Base-by-base conservation (phyloP, 1,140 invertebrate species). In the Prorops nasuta region DNA sequence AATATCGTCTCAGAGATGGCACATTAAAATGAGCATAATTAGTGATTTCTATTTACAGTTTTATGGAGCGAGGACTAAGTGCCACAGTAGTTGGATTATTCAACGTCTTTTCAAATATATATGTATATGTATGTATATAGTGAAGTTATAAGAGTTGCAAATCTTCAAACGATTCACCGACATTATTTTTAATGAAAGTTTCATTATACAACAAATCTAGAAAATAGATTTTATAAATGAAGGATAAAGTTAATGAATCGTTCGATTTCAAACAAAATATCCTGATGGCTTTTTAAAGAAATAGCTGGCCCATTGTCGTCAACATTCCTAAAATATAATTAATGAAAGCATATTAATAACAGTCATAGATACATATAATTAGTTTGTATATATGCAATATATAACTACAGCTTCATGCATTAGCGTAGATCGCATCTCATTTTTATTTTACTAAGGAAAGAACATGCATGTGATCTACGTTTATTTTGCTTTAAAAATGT, bases 221-320 rank as follows among this genome's bases (percentile, higher is more conserved):
- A 28, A 28, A 28, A 6, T 6, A 28, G 24, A 28, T 28, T 6
- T 10, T 10, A 6, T 28, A 35, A 6, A 35, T 35, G n/a, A 35
- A 35, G 15, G 14, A 14, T 35, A 35, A 9, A 31, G 43, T 56
- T 41, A 41, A 19, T 50, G 52, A 60, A 66, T 65, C 62, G 44
- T 44, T 63, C 47, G 42, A 62, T 60, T 67, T 58, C 61, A 63
- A 41, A 50, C 67, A 66, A 43, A 63, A 61, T 64, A 60, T 72
- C 66, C 52, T 68, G 58, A 41, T 64, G 63, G 67, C 67, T 60
- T 66, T 69, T 74, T 76, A 76, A 77, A 77, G 71, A 75, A 77
- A 76, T 75, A 76, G 75, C 63, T 76, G 74, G 56, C 75, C 75
- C 75, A 76, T 77, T 77, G 74, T 74, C 66, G 72, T 66, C 71